Base-by-base conservation (phyloP, 2,888 invertebrate species). In the Pyralis farinalis region DNA sequence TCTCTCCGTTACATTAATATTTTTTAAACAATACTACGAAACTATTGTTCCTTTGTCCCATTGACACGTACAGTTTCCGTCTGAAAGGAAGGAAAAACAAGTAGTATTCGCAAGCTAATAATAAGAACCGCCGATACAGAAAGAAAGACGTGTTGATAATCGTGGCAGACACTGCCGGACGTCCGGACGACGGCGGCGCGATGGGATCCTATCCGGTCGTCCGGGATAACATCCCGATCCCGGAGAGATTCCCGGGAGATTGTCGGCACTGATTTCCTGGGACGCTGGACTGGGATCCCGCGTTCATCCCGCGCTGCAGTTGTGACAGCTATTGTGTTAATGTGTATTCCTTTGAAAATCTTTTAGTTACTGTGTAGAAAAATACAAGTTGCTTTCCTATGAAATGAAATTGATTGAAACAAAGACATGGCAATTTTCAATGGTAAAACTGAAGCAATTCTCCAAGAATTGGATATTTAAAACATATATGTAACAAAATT, bases 251-350 rank as follows among this genome's bases (percentile, higher is more conserved):
- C 64, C 64, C 56, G 62, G 46, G 61, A 73, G 82, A 82, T 83
- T 73, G 73, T 72, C 69, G 68, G 59, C 68, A 58, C 68, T 76
- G 78, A 81, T 81, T 82, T 72, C 63, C 67, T 69, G 64, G 63
- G 69, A 75, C 75, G 79, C 73, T 71, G 58, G 67, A 63, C 67
- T 62, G 60, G 60, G 55, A 52, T 65, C 68, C 59, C 51, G 50
- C 67, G 67, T 69, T 73, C 68, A 74, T 71, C 60, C 67, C 57
- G 56, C 36, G 46, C 55, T 55, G 54, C 59, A 54, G 58, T 58
- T 65, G 63, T 71, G 79, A 73, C 75, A 73, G 64, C 65, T 68
- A 71, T 73, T 69, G 61, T 73, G 66, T 65, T 57, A 58, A 58
- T 53, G 48, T 42, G 37, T 47, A 45, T 41, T 46, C 38, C 47